Conservation (phyloP, 2,113 vertebrate species). For the Heterocephalus glaber region DNA sequence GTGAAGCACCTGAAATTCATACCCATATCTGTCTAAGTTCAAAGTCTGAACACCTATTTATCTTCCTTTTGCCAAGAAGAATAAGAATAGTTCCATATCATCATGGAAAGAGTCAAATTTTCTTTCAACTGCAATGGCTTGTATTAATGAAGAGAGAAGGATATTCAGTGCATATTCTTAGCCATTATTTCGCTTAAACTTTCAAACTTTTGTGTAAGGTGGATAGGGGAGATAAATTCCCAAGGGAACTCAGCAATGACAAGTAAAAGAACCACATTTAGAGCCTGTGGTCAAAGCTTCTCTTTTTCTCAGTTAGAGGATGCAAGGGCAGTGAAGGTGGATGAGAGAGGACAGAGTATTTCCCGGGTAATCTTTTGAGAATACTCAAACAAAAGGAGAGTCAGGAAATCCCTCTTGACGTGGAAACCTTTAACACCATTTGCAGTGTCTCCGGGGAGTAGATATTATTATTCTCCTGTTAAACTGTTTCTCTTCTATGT, state of each 20-base stretch:
- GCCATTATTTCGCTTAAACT: neutral
- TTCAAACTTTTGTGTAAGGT: conserved; percentile 3
- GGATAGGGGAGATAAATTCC: neutral
- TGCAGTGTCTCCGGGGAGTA: neutral
- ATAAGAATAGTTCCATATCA: neutral
- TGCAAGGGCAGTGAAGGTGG: neutral
- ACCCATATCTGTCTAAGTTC: neutral
- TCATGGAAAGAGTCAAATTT: conserved; percentile 19
- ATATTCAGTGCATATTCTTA: conserved; percentile 22
- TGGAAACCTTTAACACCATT: neutral
- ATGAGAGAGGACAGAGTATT: neutral
- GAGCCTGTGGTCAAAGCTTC: conserved; percentile 24
- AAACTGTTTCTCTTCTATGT: neutral
- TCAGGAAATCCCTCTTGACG: neutral
- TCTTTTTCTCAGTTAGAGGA: conserved; percentile 37
- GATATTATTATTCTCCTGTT: neutral
- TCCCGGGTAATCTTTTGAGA: neutral
- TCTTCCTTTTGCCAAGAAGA: neutral
- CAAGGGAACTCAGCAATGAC: neutral
- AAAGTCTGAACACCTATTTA: neutral
- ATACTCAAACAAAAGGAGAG: conserved; percentile 29
- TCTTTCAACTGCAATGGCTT: neutral
- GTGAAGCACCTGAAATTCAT: conserved; percentile 1
- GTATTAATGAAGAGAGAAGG: neutral
- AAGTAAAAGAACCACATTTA: neutral